Evolutionary conservation across 2,797 vertebrate genomes (phyloP).

Genomic region (Rhynchonycteris naso): DNA sequence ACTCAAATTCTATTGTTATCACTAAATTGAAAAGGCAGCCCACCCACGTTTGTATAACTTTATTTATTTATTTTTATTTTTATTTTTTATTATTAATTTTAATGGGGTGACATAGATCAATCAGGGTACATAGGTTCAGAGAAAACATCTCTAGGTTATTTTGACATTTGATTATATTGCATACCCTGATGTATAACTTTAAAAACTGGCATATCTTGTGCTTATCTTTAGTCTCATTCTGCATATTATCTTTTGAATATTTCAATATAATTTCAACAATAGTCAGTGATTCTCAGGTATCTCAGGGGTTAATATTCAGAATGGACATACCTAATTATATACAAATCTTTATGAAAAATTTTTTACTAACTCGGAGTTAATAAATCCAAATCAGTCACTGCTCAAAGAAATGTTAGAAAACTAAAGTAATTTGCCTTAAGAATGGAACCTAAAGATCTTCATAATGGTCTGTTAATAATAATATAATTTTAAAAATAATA

Average conservation of each 20-base stretch:
- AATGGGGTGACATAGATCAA: no score
- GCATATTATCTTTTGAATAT: not conserved
- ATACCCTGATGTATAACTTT: not conserved
- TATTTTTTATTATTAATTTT: no score
- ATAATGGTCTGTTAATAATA: conserved; percentile 27
- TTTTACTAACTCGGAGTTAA: not conserved
- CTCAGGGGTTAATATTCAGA: not conserved
- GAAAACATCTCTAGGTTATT: no score
- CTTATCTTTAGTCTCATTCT: conserved; percentile 19
- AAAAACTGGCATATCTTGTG: not conserved
- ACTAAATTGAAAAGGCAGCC: not conserved
- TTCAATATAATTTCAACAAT: not conserved
- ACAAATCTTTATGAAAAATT: conserved; percentile 27
- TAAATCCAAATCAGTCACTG: conserved; percentile 27
- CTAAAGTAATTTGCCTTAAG: conserved; percentile 19
- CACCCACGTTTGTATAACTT: not conserved
- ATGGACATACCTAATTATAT: not conserved
- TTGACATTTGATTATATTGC: no score
- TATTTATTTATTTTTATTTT: no score
- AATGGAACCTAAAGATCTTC: not conserved
- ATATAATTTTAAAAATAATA: not conserved
- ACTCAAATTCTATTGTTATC: not conserved
- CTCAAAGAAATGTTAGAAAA: not conserved
- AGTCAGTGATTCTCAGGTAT: conserved; percentile 7
- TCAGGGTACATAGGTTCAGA: no score